Base-by-base conservation (phyloP, 2,113 vertebrate species). In the Paramisgurnus dabryanus region DNA sequence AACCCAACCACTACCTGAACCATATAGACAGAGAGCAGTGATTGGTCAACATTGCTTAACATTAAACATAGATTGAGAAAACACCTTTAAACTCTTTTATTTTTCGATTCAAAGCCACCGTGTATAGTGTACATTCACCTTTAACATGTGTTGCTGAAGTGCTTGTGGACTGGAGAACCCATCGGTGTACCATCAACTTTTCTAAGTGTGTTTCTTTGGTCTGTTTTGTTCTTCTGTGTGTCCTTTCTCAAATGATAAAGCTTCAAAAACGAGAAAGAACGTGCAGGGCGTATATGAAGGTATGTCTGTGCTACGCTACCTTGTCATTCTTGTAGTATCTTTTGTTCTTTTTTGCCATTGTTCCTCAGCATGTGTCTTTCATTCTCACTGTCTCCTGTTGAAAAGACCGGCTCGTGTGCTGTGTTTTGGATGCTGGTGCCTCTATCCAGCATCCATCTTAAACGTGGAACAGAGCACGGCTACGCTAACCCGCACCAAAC, bases 231-330 rank as follows among this genome's bases (percentile, higher is more conserved):
- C 64, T 79, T 75, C 15, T 82, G 49, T 85, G 58, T 84, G 79
- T 81, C 80, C 81, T 76, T 50, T 79, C 81, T 79, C 76, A 76
- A 79, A 80, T 60, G 89, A 91, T 94, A 95, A 96, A 96, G 95
- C 95, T 96, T 92, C 95, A 96, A 95, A 96, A 96, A 91, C 94
- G 95, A 93, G 95, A 95, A 93, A 95, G 95, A 94, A 96, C 95
- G 92, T 96, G 95, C 94, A 96, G 95, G 93, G 94, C 94, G 91
- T 96, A 95, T 92, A 95, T 96, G 94, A 96, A 96, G 95, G 95
- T 96, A 96, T 93, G 76, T 43, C 71, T 82, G 77, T 66, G 66
- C 76, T 67, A 75, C 41, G 49, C 91, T 91, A 53, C 81, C 90
- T 93, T 93, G 18, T 71, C 49, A n/a, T 55, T 43, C 72, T 43